Evolutionary conservation across 2,797 vertebrate species (phyloP), one percentile per base, ranked within the genome.

Genomic region (Onychomys leucogaster): DNA sequence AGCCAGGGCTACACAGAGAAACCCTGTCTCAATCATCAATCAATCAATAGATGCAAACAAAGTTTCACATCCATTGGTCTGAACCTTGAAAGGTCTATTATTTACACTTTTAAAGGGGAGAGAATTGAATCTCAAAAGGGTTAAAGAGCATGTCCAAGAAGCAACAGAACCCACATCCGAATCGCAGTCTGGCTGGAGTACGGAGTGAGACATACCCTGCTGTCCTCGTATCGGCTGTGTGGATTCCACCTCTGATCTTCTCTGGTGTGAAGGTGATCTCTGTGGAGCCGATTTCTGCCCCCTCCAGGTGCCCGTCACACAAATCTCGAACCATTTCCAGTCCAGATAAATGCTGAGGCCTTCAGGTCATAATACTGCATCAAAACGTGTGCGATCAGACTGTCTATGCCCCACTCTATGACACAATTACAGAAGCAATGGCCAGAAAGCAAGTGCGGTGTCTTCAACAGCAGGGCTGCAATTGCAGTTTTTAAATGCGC

Each of bases 291-390:
- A 99, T 99, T 83, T 98, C 98, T 92, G 99, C 99, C 2, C 99
- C 99, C 96, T 99, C 99, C 98, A 99, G 98, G 63, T 98, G 98
- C 10, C 99, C 99, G 27, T 98, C 98, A 97, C 99, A 99, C 91
- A 99, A 98, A 97, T 99, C 99, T 88, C 99, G 99, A 97, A 99
- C 89, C 88, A 99, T 98, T 98, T 99, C 99, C 97, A 99, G 96
- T 84, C 99, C 99, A 78, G 99, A 99, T 88, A 99, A 98, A 98
- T 99, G 99, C 98, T 99, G 99, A 75, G 99, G 99, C 98, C 99
- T 99, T 97, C 88, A 95, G 98, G 86, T 92, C 80, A 98, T 82
- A 98, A 96, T 4, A 97, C 29, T 13, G 93, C 92, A 91, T 97
- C 97, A 98, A 97, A 96, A 96, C 1, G 90, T 63, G 96, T 57